A percentile compares a stretch with the other conserved stretches of the same genome.
Conservation (phyloP, 2,797 vertebrate genomes). For the Syngnathus acus region DNA sequence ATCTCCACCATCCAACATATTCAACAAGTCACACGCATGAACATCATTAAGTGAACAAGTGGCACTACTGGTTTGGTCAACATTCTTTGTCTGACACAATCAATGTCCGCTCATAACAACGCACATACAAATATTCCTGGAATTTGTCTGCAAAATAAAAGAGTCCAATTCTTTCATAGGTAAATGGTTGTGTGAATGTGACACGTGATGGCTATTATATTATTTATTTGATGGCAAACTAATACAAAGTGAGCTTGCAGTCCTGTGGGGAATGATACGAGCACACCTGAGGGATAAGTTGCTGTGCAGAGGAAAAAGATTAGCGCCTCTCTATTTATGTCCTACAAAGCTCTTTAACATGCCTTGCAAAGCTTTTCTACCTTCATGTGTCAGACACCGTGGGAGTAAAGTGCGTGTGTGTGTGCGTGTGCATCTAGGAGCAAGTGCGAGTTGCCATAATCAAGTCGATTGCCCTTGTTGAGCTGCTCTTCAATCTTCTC, state of each 20-base stretch:
- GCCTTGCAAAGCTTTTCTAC: constrained; percentile 69
- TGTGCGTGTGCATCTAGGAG: constrained; percentile 16
- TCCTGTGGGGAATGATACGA: constrained; percentile 10
- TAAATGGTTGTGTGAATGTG: too few species aligned
- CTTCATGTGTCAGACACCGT: constrained; percentile 37
- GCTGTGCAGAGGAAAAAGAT: constrained; percentile 57
- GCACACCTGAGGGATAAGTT: constrained; percentile 55
- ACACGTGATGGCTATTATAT: too few species aligned
- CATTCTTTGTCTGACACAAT: constrained; percentile 12
- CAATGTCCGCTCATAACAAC: too few species aligned
- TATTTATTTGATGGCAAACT: too few species aligned
- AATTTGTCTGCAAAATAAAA: neutral
- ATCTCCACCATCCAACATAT: constrained; percentile 7
- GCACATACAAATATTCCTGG: neutral
- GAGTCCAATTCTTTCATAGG: neutral
- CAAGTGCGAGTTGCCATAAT: constrained; percentile 16
- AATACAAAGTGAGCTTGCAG: neutral
- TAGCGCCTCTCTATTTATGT: constrained; percentile 70
- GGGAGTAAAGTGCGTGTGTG: constrained; percentile 24
- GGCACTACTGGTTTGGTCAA: constrained; percentile 10
- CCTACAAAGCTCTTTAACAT: constrained; percentile 68
- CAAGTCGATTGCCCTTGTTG: constrained; percentile 16
- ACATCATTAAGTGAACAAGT: neutral
- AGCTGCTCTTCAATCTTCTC: constrained; percentile 7
- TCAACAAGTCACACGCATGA: constrained; percentile 13